Evolutionary conservation across 1,140 invertebrate species (phyloP).

Genomic region (Monochamus saltuarius): DNA sequence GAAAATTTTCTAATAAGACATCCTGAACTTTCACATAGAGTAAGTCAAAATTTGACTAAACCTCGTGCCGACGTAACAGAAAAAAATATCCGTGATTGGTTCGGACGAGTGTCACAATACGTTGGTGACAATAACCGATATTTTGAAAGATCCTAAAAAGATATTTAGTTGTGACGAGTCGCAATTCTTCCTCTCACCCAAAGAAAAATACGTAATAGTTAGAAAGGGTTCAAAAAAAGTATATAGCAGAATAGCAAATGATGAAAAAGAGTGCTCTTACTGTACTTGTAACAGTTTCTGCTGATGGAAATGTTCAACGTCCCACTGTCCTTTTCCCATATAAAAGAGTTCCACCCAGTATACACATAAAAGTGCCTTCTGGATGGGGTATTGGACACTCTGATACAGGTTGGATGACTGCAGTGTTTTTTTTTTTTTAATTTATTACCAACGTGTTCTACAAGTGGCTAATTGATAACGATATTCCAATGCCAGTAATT

Average conservation of each 20-base stretch:
- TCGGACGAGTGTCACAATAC: neutral
- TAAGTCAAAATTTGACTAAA: slow-evolving; percentile 1
- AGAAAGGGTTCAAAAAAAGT: slow-evolving; percentile 10
- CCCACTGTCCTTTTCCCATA: slow-evolving; percentile 10
- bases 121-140: neutral
- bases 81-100: slow-evolving; percentile 1
- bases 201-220: slow-evolving; percentile 9
- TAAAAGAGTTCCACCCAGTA: slow-evolving; percentile 5
- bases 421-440: slow-evolving; percentile 51
- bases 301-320: neutral
- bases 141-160: no score
- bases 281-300: slow-evolving; percentile 2
- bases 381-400: slow-evolving; percentile 46
- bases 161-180: neutral
- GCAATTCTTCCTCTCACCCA: slow-evolving; percentile 1
- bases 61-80: neutral
- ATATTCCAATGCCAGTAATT: slow-evolving; percentile 43
- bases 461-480: slow-evolving; percentile 45
- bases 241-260: neutral
- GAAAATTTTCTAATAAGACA: neutral
- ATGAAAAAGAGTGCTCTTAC: slow-evolving; percentile 8
- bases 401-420: slow-evolving; percentile 52
- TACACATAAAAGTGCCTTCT: slow-evolving; percentile 3
- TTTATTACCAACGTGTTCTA: slow-evolving; percentile 49
- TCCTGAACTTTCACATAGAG: slow-evolving; percentile 1